Evolutionary conservation across 2,797 vertebrate species (phyloP).

Genomic region (Aulostomus chinensis): DNA sequence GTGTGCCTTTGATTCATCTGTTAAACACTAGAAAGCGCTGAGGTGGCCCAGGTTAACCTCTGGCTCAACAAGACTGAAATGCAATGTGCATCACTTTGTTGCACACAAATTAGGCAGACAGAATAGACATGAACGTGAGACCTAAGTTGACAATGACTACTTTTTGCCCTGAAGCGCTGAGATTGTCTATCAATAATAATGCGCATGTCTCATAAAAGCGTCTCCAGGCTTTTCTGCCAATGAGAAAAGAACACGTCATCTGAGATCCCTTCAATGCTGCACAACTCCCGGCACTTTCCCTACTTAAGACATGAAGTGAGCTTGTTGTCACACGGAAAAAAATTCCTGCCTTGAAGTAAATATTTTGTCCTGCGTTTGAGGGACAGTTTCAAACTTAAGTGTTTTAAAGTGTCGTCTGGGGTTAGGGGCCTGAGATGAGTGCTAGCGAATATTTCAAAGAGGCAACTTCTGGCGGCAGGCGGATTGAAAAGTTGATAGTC

Average conservation of each 20-base stretch:
- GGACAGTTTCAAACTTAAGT: constrained; percentile 46
- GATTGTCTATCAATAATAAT: constrained; percentile 60
- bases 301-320: constrained; percentile 40
- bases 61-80: constrained; percentile 29
- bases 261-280: constrained; percentile 42
- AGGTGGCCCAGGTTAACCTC: constrained; percentile 38
- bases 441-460: constrained; percentile 47
- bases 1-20: not conserved
- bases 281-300: constrained; percentile 46
- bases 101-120: constrained; percentile 41
- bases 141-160: constrained; percentile 34
- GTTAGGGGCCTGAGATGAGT: constrained; percentile 43
- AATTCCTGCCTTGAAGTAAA: constrained; percentile 49
- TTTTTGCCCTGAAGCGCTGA: constrained; percentile 37
- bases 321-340: constrained; percentile 30
- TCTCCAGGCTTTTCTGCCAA: constrained; percentile 34
- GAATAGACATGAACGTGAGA: constrained; percentile 46
- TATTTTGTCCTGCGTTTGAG: constrained; percentile 49
- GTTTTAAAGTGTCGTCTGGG: constrained; percentile 61
- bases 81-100: constrained; percentile 29
- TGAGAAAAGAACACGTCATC: constrained; percentile 47
- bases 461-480: constrained; percentile 46
- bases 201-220: constrained; percentile 44
- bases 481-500: constrained; percentile 67
- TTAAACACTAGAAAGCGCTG: constrained; percentile 37